Base-by-base conservation (phyloP, 2,888 invertebrate genomes). In the Aleiodes leptofemur region DNA sequence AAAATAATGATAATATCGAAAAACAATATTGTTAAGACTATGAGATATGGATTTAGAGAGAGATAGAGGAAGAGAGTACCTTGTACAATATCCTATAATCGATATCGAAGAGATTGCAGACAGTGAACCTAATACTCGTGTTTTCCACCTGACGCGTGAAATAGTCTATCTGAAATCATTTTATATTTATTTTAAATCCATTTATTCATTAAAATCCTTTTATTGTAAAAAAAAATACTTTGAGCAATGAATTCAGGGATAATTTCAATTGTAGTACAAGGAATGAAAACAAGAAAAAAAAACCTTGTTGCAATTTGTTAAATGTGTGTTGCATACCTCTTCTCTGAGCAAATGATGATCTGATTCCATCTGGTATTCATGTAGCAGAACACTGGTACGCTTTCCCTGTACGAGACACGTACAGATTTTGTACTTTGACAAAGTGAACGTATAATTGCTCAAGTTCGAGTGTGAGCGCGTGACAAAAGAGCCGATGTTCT, bases 271-370 rank as follows among this genome's bases (percentile, higher is more conserved):
- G 11, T 43, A 43, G 9, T 43, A 9, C 9, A 9, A 43, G 43
- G 3, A 31, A 29, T 68, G 13, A 68, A n/a, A 68, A 9, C 51
- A 51, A 50, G 14, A 50, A 31, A 29, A 16, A 14, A 53, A 14
- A 16, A 51, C 4, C 4, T 43, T 43, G 43, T 43, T 43, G 43
- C 43, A 43, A 43, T 43, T 43, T 43, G 43, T 43, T 43, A 11
- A 43, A 43, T 43, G 43, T 43, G 43, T 43, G 43, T 43, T 43
- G 69, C 77, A 53, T 71, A 81, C 80, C 80, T 81, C 80, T 56
- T 79, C 76, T 75, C 75, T 79, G 69, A 80, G 77, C 64, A 77
- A 76, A 76, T 78, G 79, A 77, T 81, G 72, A 79, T 80, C 79
- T 61, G 76, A 70, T 75, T 81, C 76, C 55, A 76, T 73, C 71